Conservation (phyloP, 2,113 vertebrate genomes). For the Gymnobelideus leadbeateri region DNA sequence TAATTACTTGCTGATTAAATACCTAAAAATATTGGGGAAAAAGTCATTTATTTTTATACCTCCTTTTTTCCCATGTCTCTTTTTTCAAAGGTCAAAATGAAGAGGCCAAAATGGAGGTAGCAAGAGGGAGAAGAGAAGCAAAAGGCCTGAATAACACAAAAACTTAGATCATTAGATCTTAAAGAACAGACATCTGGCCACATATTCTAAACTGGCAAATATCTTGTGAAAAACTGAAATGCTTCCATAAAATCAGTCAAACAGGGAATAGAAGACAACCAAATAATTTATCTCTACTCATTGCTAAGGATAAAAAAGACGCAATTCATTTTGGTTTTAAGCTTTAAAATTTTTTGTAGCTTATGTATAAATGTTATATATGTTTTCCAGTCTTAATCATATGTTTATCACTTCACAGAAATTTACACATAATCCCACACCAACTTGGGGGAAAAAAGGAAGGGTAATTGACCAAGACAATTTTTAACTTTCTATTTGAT, state of each 20-base stretch:
- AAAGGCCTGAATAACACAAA: neutral
- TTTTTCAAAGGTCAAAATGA: neutral
- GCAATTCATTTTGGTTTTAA: conserved; percentile 4
- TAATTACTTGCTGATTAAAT: neutral
- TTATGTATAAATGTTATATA: neutral
- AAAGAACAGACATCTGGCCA: neutral
- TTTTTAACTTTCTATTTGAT: neutral
- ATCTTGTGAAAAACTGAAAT: conserved; percentile 26
- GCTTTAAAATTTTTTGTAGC: neutral
- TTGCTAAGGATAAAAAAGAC: neutral
- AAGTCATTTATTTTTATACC: neutral
- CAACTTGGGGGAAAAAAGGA: neutral
- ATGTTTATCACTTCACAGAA: conserved; percentile 9
- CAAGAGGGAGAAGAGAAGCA: neutral
- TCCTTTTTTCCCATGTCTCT: neutral
- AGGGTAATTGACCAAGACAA: conserved; percentile 2
- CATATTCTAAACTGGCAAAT: conserved; percentile 5
- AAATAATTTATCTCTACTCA: neutral
- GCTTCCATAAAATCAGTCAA: conserved; percentile 36
- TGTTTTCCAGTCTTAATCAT: neutral
- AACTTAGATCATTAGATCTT: neutral
- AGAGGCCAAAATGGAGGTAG: neutral
- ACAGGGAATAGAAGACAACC: neutral
- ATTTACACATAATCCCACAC: neutral
- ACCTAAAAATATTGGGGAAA: neutral